Conservation (phyloP, 2,888 invertebrate genomes). For the Clepsis dumicolana region DNA sequence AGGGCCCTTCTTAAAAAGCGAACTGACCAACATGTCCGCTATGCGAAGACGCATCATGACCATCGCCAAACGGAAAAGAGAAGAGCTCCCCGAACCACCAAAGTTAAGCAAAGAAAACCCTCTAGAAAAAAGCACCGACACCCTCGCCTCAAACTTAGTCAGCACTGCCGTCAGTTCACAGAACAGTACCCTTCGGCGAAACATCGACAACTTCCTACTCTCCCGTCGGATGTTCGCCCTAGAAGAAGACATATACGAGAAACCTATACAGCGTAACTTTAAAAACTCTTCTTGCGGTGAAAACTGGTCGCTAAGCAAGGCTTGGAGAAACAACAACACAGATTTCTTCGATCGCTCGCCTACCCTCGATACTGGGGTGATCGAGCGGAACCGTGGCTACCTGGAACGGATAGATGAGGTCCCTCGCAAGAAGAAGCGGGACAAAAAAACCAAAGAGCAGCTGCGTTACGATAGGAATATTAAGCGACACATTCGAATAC, state of each 20-base stretch:
- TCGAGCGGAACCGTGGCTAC: constrained; percentile 60
- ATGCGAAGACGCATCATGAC: constrained; percentile 77
- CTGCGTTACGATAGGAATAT: constrained; percentile 86
- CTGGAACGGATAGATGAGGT: constrained; percentile 77
- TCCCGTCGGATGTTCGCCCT: constrained; percentile 74
- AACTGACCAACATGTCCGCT: constrained; percentile 80
- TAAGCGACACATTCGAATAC: constrained; percentile 88
- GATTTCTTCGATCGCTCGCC: constrained; percentile 72
- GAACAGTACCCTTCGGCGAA: constrained; percentile 72
- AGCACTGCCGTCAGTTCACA: constrained; percentile 76
- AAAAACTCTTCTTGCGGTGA: constrained; percentile 77
- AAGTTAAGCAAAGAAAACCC: constrained; percentile 60
- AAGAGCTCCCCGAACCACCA: constrained; percentile 64
- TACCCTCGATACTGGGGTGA: constrained; percentile 59
- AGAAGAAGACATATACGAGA: constrained; percentile 80
- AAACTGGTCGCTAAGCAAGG: constrained; percentile 83
- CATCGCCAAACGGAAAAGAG: constrained; percentile 72
- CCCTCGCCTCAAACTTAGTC: constrained; percentile 72
- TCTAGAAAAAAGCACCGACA: constrained; percentile 65
- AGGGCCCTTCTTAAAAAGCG: constrained; percentile 77
- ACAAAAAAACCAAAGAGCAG: constrained; percentile 77
- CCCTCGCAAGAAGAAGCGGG: constrained; percentile 66
- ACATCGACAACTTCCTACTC: constrained; percentile 76
- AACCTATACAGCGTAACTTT: constrained; percentile 67
- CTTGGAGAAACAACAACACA: constrained; percentile 75